Evolutionary conservation across 2,888 invertebrate genomes (phyloP), one percentile per base, ranked within the genome.

Genomic region (Spodoptera picta): DNA sequence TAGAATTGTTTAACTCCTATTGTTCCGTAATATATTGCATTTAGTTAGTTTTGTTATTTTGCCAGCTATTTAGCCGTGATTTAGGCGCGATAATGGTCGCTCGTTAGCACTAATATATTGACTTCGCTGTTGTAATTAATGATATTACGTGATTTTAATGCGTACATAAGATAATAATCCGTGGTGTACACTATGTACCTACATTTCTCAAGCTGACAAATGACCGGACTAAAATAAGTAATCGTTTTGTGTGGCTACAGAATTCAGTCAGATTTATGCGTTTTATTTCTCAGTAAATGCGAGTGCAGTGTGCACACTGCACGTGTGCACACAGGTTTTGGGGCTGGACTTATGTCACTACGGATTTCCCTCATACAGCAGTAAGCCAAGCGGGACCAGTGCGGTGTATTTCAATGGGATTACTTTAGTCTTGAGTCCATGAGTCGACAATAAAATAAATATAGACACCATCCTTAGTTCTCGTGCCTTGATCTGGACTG

Each of bases 81-180:
- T 83, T 79, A 81, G 78, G 65, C 66, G 66, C 73, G 76, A 81
- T 84, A 84, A 83, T 84, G 78, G 73, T 58, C 59, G 73, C 74
- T 76, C 71, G 76, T 81, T 85, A 78, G 65, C 76, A 67, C 68
- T 75, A 79, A 82, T 82, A 77, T 75, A 81, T 77, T 77, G 68
- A 70, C 66, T 70, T 14, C 62, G 57, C 72, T 65, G 72, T 53
- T 60, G 49, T 69, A 55, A 81, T 73, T 76, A 73, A 80, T 73
- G 73, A 72, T 76, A 71, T 74, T 51, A 58, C 58, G 57, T 69
- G 73, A 63, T 74, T 63, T 71, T 72, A 65, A 73, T 63, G 58
- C 43, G 59, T 69, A 60, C 41, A 50, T 50, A 64, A 60, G 68
- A 72, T 72, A 72, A 72, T 57, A 54, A 58, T 55, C 31, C 24